Evolutionary conservation across 1,140 invertebrate genomes (phyloP), one percentile per base, ranked within the genome.

Genomic region (Caerostris extrusa): DNA sequence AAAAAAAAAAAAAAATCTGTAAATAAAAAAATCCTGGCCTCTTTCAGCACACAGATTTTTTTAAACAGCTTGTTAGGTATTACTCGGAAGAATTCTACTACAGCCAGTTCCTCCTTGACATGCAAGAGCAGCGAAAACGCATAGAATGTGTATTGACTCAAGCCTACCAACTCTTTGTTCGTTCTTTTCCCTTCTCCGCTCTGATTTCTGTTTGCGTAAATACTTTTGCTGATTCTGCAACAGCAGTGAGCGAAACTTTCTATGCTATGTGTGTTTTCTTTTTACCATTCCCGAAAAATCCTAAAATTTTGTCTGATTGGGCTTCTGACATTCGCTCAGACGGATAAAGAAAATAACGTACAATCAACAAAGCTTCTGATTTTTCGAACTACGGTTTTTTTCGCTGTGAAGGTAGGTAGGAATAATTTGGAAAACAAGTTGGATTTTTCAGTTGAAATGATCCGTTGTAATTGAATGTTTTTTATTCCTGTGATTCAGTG

Each of bases 171-270:
- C 19, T 57, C 86, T 50, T 56, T 71, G 69, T 71, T 90, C 56
- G 19, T 34, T 90, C 60, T 77, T 50, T 90, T 90, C 88, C 69
- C 19, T 17, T 56, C 55, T 4, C 5, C 50, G 67, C 55, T 90
- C 64, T 71, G 88, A 90, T 90, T 90, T 90, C 88, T 90, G 88
- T 90, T 90, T 90, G 88, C 88, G 88, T 90, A 90, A 90, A 90
- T 90, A 61, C 88, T 90, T 90, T 77, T 71, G 88, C 88, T 90
- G 88, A 90, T 77, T 90, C 88, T 7, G 88, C 69, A 55, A 77
- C 57, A n/a, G 17, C 67, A 71, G 14, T 56, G 7, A 19, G 12
- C 50, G 55, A 71, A 90, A 71, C 64, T 71, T 90, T 58, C 88
- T 19, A 17, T 71, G 67, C n/a, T 19, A 55, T 87, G 34, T 87